Base-by-base conservation (phyloP, 2,797 vertebrate species). In the Hylomyscus alleni region DNA sequence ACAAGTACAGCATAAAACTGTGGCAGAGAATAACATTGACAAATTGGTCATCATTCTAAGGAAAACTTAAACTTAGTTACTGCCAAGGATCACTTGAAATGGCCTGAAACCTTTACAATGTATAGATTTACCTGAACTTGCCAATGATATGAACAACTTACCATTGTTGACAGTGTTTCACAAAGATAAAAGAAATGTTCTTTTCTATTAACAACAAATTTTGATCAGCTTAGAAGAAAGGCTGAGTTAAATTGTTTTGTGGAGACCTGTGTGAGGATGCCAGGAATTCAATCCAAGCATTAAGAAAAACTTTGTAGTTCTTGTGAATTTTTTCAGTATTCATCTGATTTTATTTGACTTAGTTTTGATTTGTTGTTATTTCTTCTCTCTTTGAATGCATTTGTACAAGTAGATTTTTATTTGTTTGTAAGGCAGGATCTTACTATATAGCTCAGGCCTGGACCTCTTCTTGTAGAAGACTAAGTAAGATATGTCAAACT, bases 71-170 rank as follows among this genome's bases (percentile, higher is more conserved):
- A 73, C n/a, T 75, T 94, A 82, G 7, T 88, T 50, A 81, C 34
- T 47, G 12, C 3, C 52, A 10, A 84, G 26, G 52, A 76, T 67
- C 56, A 60, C 95, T 90, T 50, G 29, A 95, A 84, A 88, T 91
- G 24, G 58, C 19, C 17, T 9, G 2, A 80, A 91, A 80, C 50
- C n/a, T 62, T 91, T n/a, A 69, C 12, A 60, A 2, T 80, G 56
- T 77, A 84, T 76, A 95, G 56, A 20, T 14, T 83, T 94, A 56
- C 50, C 69, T 81, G 56, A 76, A 86, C 82, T 50, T 96, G 75
- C 76, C 6, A 95, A 20, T 20, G 40, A 34, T 69, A 37, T n/a
- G 44, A 87, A 95, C 58, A 85, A 19, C 69, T 91, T 58, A 20
- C 24, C 29, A 65, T 80, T n/a, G 29, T 92, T 20, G 44, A 10